Evolutionary conservation across 2,888 invertebrate genomes (phyloP), one percentile per base, ranked within the genome.

Genomic region (Acrobasis suavella): DNA sequence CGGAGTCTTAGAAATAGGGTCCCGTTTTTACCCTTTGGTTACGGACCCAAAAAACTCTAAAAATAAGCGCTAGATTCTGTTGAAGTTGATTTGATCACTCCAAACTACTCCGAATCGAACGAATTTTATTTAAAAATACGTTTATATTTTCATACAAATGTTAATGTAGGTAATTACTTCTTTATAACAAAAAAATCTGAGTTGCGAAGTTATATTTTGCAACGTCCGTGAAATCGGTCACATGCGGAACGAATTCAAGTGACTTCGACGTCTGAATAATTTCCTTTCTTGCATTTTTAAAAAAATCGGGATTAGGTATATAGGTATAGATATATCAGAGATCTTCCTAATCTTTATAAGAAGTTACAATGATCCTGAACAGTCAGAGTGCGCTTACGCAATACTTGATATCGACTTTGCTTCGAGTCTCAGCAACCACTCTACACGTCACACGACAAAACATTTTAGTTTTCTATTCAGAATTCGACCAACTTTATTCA

Each of bases 331-430:
- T 22, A 22, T 32, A 32, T 32, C 32, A 32, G 8, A 32, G 14
- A 7, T n/a, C 14, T 14, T 46, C 46, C 46, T 46, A 46, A 46
- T 46, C 46, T 46, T 22, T n/a, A 46, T n/a, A 14, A 46, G 46
- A 39, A 61, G 39, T 50, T 49, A 62, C 60, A 50, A 32, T 16
- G 50, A 51, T 63, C 62, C 64, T 52, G 32, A 59, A 58, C 56
- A 42, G 17, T 63, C 50, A 58, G 59, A 42, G 17, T 49, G 50
- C 9, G 58, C 60, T 67, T 69, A 65, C 68, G 67, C 52, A 68
- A 69, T 46, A 15, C 14, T 14, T 37, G 64, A 62, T 62, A 69
- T 64, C 66, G 60, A 65, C 58, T 46, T 42, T 63, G 37, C 60
- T 60, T 56, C 56, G 59, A 55, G 63, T 50, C 58, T 62, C 49